Evolutionary conservation across 92 coral and sea anemone genomes (phyloP), one percentile per base, ranked within the genome.

Genomic region (Paramuricea clavata): DNA sequence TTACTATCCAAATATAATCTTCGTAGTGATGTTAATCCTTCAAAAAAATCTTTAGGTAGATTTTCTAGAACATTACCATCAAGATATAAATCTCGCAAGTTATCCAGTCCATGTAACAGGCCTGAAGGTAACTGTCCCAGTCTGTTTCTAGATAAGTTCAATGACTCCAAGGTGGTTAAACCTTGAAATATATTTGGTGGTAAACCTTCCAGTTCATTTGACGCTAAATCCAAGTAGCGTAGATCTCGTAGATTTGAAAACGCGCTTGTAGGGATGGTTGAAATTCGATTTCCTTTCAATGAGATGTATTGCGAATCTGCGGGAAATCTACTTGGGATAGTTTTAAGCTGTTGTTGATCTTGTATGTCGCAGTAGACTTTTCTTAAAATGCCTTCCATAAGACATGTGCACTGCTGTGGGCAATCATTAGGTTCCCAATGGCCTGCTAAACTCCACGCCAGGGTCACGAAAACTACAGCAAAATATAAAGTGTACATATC

Each of bases 111-210:
- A 65, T 85, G 86, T 52, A 96, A 94, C 16, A 94, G 74, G 68
- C 89, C 87, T 59, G 94, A 89, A 11, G 98, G 93, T 41, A 96
- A 91, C 57, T 88, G 27, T 64, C 94, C 86, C 81, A 96, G 83
- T 85, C 67, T 89, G 86, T 96, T 96, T 69, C 74, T 83, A 42
- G 94, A 94, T 32, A 92, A 83, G 90, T 96, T 93, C 34, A 96
- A 86, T 36, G 99, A 94, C 50, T 87, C 86, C 30, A 96, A 68
- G 11, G 60, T 74, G 7, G 68, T 74, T 31, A 96, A 81, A 93
- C 93, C 99, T 89, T 95, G 95, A 86, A 96, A 96, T 33, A 92
- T 91, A 16, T 84, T 82, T 81, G 69, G 83, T 5, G 98, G 97
- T 76, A 96, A 91, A 83, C 88, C 90, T 34, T 81, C 87, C 73